Percentiles rank a stretch among this genome's conserved stretches.
Conservation (phyloP, 1,140 invertebrate genomes). For the Drosophila sechellia region DNA sequence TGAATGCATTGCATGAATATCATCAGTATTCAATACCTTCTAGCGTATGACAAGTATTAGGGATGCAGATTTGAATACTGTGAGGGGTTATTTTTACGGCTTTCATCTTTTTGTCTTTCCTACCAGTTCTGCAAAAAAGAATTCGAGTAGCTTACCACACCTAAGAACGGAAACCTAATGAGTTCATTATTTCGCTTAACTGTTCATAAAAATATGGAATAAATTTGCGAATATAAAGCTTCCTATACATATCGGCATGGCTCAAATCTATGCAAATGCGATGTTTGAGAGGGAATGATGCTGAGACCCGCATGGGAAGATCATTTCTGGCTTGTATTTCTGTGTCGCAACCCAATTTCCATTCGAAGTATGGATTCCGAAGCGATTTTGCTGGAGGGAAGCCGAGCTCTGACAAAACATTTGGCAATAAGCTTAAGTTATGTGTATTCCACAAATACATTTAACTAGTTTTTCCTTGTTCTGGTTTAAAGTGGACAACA, state of each 20-base stretch:
- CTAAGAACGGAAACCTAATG: slow-evolving; percentile 50
- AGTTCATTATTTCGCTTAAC: slow-evolving; percentile 50
- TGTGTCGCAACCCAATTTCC: slow-evolving; percentile 65
- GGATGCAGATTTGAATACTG: no score
- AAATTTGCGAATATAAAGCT: slow-evolving; percentile 29
- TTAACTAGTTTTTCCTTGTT: slow-evolving; percentile 58
- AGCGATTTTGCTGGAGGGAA: slow-evolving; percentile 11
- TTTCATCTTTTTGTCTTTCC: not conserved
- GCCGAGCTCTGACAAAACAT: slow-evolving; percentile 40
- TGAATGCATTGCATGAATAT: not conserved
- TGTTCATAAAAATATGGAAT: slow-evolving; percentile 55
- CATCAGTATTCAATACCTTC: no score
- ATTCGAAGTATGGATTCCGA: slow-evolving; percentile 16
- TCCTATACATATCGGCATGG: slow-evolving; percentile 18
- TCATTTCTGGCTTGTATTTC: slow-evolving; percentile 35
- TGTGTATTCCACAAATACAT: slow-evolving; percentile 60
- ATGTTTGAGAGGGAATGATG: slow-evolving; percentile 17
- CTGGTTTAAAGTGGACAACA: slow-evolving; percentile 74
- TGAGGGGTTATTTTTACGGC: no score
- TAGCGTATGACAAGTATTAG: no score
- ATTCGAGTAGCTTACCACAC: slow-evolving; percentile 63
- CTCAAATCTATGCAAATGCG: slow-evolving; percentile 60
- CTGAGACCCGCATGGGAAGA: slow-evolving; percentile 43
- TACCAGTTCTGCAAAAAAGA: slow-evolving; percentile 18
- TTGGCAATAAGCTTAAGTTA: slow-evolving; percentile 54